Evolutionary conservation across 2,797 vertebrate genomes (phyloP), one percentile per base, ranked within the genome.

Genomic region (Alca torda): DNA sequence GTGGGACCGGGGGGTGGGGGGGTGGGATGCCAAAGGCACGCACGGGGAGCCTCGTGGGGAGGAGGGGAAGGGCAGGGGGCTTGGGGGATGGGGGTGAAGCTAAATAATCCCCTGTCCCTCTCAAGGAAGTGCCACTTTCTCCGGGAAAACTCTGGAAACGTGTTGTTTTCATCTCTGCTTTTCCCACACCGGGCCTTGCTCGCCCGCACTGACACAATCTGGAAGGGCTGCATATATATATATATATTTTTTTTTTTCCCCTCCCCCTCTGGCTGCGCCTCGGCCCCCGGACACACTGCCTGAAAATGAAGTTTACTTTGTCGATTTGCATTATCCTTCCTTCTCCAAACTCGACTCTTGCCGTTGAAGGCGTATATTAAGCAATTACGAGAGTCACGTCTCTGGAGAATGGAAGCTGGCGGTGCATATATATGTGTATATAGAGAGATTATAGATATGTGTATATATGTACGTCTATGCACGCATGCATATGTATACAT

Each of bases 291-390:
- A 39, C 81, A 98, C 96, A 98, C 97, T 98, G 97, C 95, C 96
- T 94, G 97, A 98, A 98, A 97, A 98, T 93, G 97, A 98, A 98
- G 98, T 98, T 98, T 98, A 98, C 98, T 98, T 94, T 80, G 95
- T 92, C 57, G 57, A 69, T 80, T 93, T 84, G 93, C 89, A 91
- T 72, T 89, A 86, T 96, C 77, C 57, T 88, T 30, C 86, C 59
- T 89, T 89, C 87, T 94, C 89, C 93, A 87, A 91, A 95, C 83
- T 77, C 46, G 85, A 92, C 94, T 95, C 87, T 86, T 84, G 94
- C 95, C 96, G 78, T 46, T 87, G 73, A 94, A 96, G 92, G 90
- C 84, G 5, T n/a, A n/a, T 21, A 78, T 91, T 92, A 96, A 95
- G 60, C 48, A 77, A 86, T 75, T 88, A 94, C 4, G 77, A 90